These are phyloP conservation scores for Platalea minor DNA, from an alignment of 2,797 vertebrate genomes.

Conservation along the genomic window DNA sequence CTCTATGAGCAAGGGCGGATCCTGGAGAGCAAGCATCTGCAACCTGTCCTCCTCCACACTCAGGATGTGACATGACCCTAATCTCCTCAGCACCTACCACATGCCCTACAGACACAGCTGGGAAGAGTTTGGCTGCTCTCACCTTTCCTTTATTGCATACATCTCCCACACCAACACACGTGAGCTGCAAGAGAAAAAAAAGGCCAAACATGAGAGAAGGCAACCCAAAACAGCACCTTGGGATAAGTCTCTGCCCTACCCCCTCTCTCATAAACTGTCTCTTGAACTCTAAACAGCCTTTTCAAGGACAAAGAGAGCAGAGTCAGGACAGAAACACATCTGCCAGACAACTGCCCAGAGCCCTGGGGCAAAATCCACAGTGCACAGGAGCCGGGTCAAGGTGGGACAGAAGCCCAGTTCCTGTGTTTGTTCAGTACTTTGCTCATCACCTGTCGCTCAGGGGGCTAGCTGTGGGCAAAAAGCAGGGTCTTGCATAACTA, in stretches of 20 bases:
- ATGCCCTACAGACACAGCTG: not conserved
- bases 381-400: not conserved
- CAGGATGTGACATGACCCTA: not conserved
- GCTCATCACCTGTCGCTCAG: not conserved
- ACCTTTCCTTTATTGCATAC: constrained; percentile 97
- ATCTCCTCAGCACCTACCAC: not conserved
- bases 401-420: not conserved
- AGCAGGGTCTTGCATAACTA: not conserved
- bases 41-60: not conserved
- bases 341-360: not conserved
- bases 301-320: not conserved
- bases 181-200: constrained; percentile 81
- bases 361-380: not conserved
- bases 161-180: constrained; percentile 92
- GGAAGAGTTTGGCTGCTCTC: constrained; percentile 5
- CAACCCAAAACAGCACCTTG: not conserved
- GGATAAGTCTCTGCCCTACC: not conserved
- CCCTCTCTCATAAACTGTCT: not conserved
- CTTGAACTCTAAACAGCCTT: not conserved
- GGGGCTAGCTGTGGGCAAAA: not conserved
- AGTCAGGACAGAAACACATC: not conserved
- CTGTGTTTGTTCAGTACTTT: not conserved
- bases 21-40: not conserved
- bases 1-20: not conserved
- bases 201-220: not conserved